A percentile compares a stretch with the other conserved stretches of the same genome.
Conservation (phyloP, 2,797 vertebrate species). For the Danio kyathit region DNA sequence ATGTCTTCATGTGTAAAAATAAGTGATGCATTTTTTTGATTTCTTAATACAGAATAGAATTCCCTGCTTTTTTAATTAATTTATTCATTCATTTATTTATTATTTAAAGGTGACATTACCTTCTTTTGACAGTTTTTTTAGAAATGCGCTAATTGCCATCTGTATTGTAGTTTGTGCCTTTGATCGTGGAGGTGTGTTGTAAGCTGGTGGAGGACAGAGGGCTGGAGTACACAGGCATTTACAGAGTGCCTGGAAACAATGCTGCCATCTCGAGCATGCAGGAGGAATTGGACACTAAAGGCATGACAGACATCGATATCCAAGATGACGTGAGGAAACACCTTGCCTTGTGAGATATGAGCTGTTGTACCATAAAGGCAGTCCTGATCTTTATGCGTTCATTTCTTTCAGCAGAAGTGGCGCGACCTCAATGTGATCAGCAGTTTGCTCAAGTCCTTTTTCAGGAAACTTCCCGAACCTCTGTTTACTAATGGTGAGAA, state of each 20-base stretch:
- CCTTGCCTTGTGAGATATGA: neutral
- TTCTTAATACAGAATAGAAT: neutral
- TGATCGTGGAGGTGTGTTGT: slow-evolving; percentile 98
- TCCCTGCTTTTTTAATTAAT: neutral
- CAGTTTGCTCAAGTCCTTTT: slow-evolving; percentile 98
- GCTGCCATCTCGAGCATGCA: slow-evolving; percentile 98
- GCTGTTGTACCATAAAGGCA: neutral
- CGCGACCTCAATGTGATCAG: slow-evolving; percentile 97
- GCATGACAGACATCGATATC: slow-evolving; percentile 92
- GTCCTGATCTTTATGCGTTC: slow-evolving; percentile 7
- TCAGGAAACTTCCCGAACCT: slow-evolving; percentile 97
- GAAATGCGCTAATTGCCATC: neutral
- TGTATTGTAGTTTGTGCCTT: slow-evolving; percentile 89
- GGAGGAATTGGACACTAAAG: slow-evolving; percentile 95
- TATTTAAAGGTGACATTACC: neutral
- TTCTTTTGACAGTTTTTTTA: neutral
- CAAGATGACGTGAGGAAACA: slow-evolving; percentile 92
- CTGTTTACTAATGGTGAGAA: slow-evolving; percentile 96
- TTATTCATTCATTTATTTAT: neutral
- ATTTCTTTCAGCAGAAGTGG: slow-evolving; percentile 89
- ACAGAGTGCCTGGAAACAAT: slow-evolving; percentile 97
- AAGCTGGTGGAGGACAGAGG: slow-evolving; percentile 96
- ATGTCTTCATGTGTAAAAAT: neutral
- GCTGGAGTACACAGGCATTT: slow-evolving; percentile 97
- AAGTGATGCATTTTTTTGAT: neutral